Evolutionary conservation across 2,797 vertebrate species (phyloP), one percentile per base, ranked within the genome.

Genomic region (Lagodon rhomboides): DNA sequence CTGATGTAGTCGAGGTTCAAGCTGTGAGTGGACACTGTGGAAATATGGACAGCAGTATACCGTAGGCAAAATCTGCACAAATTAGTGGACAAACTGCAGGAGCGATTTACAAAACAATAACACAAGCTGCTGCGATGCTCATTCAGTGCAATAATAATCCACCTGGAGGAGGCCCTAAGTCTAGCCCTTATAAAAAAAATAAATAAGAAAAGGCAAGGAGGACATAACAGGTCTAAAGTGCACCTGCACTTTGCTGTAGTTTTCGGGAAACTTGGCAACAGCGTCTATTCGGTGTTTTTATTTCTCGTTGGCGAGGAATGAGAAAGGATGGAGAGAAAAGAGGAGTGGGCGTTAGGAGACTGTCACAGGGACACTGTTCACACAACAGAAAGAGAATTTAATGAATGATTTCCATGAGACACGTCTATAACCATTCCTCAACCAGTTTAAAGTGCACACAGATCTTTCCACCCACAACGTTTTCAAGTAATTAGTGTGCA

Each of bases 401-500:
- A 86, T 79, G 62, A 74, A 44, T 46, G 61, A 79, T 77, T 83
- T 74, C 43, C 38, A 44, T 58, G 27, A 59, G 56, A 74, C 23
- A 53, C 12, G 3, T 22, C 64, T 22, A 22, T 67, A 46, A 68
- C 46, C 41, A n/a, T 30, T 50, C 60, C 49, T 66, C 44, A n/a
- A 58, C 38, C 2, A 22, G 53, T 72, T 67, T 17, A 20, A 59
- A 72, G 38, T 59, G 60, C 38, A 47, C 8, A 62, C 15, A 55
- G 25, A 65, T 50, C n/a, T 65, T 69, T 5, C 61, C 68, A 25
- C 64, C 77, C 51, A 62, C 65, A 62, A 60, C 50, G 46, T 77
- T 73, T 64, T 12, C 30, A 70, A 73, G 49, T 84, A 71, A 83
- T 82, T 71, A 83, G 68, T 66, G 59, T 71, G 51, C 41, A 50